Evolutionary conservation across 2,888 invertebrate species (phyloP), one percentile per base, ranked within the genome.

Genomic region (Xanthia icteritia): DNA sequence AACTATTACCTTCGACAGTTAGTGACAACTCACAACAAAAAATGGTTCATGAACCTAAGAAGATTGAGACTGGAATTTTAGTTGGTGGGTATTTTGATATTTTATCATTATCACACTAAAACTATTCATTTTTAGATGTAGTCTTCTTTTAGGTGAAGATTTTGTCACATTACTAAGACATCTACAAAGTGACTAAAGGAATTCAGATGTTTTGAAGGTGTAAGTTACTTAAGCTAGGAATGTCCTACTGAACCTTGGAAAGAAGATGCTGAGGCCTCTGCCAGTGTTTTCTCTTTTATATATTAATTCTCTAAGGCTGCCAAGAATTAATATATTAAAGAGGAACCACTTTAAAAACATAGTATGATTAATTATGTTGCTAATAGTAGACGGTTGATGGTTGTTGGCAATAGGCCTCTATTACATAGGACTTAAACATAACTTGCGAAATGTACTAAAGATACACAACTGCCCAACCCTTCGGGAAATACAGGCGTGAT

Each of bases 21-120:
- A 87, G 88, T 79, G 92, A 93, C 81, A 90, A 90, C 72, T 75
- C 87, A 73, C 88, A 86, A 77, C 90, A 90, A 42, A 93, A 95
- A 90, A 96, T 96, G 96, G 94, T 95, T 42, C 94, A 95, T 91
- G 97, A 97, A 84, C 92, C 94, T 74, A 97, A 95, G 86, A 95
- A 95, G 90, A 92, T 95, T 87, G 96, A 96, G 86, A 96, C 96
- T 78, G 95, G 96, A 77, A 92, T 96, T 81, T 92, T 97, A 89
- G 93, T 97, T 87, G 96, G 96, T 95, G 89, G 90, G 93, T 89
- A 13, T 61, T 60, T 56, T 31, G 5, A 67, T 42, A 13, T 39
- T 61, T 56, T 42, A 20, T 48, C 23, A 45, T 56, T 51, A 20
- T 48, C n/a, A 45, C 11, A 54, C 2, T 58, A 17, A 27, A 64